Evolutionary conservation across 2,797 vertebrate genomes (phyloP), one percentile per base, ranked within the genome.

Genomic region (Lepilemur septentrionalis): DNA sequence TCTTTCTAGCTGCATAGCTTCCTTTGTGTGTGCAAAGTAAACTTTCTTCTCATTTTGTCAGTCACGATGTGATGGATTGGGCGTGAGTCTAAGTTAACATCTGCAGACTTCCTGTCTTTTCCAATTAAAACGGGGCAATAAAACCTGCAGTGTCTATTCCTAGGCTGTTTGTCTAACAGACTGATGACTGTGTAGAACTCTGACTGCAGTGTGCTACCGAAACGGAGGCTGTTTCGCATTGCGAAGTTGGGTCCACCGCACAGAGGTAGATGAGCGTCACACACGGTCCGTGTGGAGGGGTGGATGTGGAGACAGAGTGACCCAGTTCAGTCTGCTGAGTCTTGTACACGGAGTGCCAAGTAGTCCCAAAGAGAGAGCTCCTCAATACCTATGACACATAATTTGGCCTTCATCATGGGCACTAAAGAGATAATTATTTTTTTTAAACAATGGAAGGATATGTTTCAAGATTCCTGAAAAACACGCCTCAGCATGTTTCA

Each of bases 21-120:
- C 48, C 6, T 41, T 13, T 70, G 41, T n/a, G 12, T 86, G 18
- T 30, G 12, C 67, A 6, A 50, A 55, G 43, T 50, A 61, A 73
- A 5, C 63, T 43, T 46, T 78, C 91, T 70, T 70, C 35, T 82
- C 61, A n/a, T 50, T 94, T 92, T 69, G 30, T 65, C 14, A 83
- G 38, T 38, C 28, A 43, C 30, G 43, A 4, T 67, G 7, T 35
- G n/a, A 50, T 69, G 22, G 41, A 28, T 57, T 12, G 12, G 35
- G 15, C 5, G 1, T 55, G 48, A 85, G 55, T 86, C 48, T 75
- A 23, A 76, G 32, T 65, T 55, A 67, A 43, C 87, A 50, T 92
- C 83, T 87, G 35, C 81, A 89, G 30, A 55, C 7, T 35, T 73
- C 17, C 30, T 46, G 14, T 17, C 2, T 25, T 69, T 87, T 91